Evolutionary conservation across 2,888 invertebrate genomes (phyloP), one percentile per base, ranked within the genome.

Genomic region (Epinotia nisella): DNA sequence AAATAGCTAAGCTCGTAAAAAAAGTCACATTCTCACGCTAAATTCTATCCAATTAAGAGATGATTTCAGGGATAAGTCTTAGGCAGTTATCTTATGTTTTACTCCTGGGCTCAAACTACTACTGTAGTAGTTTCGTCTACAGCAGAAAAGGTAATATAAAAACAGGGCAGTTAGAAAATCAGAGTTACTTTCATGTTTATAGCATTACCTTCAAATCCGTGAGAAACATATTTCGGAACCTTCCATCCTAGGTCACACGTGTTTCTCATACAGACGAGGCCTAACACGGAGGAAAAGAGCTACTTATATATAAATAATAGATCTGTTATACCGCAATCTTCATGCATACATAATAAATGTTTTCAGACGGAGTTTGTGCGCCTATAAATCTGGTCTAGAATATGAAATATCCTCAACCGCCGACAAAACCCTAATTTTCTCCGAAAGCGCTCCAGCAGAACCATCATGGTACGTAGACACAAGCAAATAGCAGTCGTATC

Each of bases 311-410:
- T 13, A 15, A 45, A 41, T 45, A 45, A 15, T 45, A 3, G 3
- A 15, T 45, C 15, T 45, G 45, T 45, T 45, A 15, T 45, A 15
- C 45, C 13, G 15, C 45, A 15, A 15, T 45, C 45, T 45, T 15
- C 13, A 24, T 21, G 15, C 3, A 24, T 11, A 21, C 21, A 11
- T 21, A 55, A 13, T 15, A 56, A 17, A 55, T 19, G 55, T 21
- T 19, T 56, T 24, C 15, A 15, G 5, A 24, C 24, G 21, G 15
- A 55, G 3, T 17, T 1, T 21, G 1, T n/a, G 1, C 21, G 49
- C 17, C 17, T 17, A 56, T 49, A 70, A 70, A 70, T 64, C 45
- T 35, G 49, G 29, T 29, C 49, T 58, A 58, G 19, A 64, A 64
- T 35, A 55, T 56, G 29, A 49, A 59, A 51, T 2, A 55, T 13